A percentile compares a stretch with the other conserved stretches of the same genome.
These are phyloP conservation scores for Eublepharis macularius DNA, from an alignment of 2,113 vertebrate species.

Conservation along the genomic window DNA sequence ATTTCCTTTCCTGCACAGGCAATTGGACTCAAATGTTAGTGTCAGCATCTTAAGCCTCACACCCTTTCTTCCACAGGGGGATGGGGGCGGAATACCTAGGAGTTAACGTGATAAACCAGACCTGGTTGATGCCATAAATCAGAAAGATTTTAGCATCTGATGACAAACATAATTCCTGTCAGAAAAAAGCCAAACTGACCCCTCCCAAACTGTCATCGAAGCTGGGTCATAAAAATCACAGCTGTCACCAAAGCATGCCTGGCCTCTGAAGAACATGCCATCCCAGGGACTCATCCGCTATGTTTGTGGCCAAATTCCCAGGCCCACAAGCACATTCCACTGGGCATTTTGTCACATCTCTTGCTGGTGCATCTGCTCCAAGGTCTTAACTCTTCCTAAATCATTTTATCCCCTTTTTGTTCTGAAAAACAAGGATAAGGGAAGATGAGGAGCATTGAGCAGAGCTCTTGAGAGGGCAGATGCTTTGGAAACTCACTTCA, in stretches of 20 bases:
- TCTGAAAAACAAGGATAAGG: conserved; percentile 44
- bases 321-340: conserved; percentile 77
- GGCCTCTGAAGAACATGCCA: conserved; percentile 84
- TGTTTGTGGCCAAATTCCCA: conserved; percentile 81
- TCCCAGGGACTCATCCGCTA: conserved; percentile 81
- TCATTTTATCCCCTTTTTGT: conserved; percentile 71
- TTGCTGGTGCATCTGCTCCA: conserved; percentile 79
- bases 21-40: conserved; percentile 16
- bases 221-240: conserved; percentile 89
- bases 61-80: conserved; percentile 8
- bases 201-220: conserved; percentile 86
- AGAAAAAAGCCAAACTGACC: conserved; percentile 79
- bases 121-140: conserved; percentile 83
- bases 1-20: conserved; percentile 12
- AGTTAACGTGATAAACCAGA: conserved; percentile 23
- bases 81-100: not conserved
- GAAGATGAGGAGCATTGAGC: conserved; percentile 8
- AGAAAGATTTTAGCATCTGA: conserved; percentile 89
- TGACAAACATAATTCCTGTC: conserved; percentile 88
- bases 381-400: conserved; percentile 79
- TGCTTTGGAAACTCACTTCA: not conserved
- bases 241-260: conserved; percentile 83
- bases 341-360: conserved; percentile 88
- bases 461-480: conserved; percentile 6
- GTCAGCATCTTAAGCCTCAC: conserved; percentile 38